Evolutionary conservation across 2,113 vertebrate species (phyloP).

Genomic region (Zosterops lateralis): DNA sequence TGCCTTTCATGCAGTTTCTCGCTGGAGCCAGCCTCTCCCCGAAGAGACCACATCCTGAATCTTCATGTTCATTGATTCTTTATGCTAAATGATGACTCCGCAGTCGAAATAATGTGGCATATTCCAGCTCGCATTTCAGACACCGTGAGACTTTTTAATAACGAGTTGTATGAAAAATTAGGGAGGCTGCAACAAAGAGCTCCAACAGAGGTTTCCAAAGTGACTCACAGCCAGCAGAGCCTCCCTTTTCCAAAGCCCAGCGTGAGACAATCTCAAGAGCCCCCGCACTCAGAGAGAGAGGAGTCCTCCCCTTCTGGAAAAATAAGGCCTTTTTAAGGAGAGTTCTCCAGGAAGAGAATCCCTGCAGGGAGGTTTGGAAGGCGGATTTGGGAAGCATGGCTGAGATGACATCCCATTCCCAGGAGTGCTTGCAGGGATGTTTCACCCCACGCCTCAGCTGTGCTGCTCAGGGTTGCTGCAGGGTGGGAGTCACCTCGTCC

Average conservation of each 20-base stretch:
- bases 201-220: slow-evolving; percentile 35
- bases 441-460: not conserved
- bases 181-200: slow-evolving; percentile 54
- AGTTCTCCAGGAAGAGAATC: not conserved
- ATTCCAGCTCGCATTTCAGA: slow-evolving; percentile 35
- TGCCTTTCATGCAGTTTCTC: slow-evolving; percentile 22
- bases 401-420: not conserved
- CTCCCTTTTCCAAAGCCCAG: slow-evolving; percentile 39
- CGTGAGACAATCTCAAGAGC: slow-evolving; percentile 9
- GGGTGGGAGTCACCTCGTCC: not conserved
- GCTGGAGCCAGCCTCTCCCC: not conserved
- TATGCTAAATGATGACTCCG: slow-evolving; percentile 36
- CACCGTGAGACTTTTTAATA: slow-evolving; percentile 52
- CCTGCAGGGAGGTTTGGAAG: not conserved
- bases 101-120: slow-evolving; percentile 30
- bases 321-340: not conserved
- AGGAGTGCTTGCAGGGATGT: accelerated
- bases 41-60: slow-evolving; percentile 50
- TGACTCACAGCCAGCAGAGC: slow-evolving; percentile 22
- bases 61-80: slow-evolving; percentile 48
- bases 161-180: slow-evolving; percentile 56
- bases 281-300: not conserved
- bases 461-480: not conserved
- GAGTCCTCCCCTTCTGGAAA: slow-evolving; percentile 18
- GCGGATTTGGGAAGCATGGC: not conserved